Conservation (phyloP, 2,113 vertebrate genomes). For the Podarcis cretensis region DNA sequence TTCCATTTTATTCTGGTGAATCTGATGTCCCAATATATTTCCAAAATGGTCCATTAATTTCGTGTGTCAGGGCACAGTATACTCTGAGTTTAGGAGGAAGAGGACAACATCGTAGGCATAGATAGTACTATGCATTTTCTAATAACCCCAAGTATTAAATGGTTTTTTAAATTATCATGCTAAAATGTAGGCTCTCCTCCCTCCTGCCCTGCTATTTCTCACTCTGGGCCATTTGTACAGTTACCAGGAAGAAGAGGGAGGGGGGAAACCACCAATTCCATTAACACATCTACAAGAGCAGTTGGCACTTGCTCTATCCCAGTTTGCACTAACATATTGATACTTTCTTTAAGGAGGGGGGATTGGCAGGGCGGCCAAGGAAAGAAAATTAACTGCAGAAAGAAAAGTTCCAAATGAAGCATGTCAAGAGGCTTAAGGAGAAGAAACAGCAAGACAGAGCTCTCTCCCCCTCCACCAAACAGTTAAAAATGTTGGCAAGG, state of each 20-base stretch:
- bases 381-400: neutral
- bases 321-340: slow-evolving; percentile 81
- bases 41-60: neutral
- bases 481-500: slow-evolving; percentile 66
- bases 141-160: slow-evolving; percentile 28
- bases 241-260: slow-evolving; percentile 67
- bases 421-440: neutral
- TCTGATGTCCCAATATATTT: neutral
- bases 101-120: neutral
- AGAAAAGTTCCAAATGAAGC: slow-evolving; percentile 38
- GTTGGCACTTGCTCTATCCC: slow-evolving; percentile 73
- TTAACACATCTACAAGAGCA: slow-evolving; percentile 77
- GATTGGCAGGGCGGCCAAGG: neutral
- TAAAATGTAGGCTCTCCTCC: neutral
- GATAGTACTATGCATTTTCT: slow-evolving; percentile 34
- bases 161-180: neutral
- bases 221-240: slow-evolving; percentile 76
- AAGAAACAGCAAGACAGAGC: slow-evolving; percentile 47
- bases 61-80: neutral
- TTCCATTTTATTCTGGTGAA: neutral
- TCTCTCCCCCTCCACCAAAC: slow-evolving; percentile 61
- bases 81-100: neutral
- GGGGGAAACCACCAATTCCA: slow-evolving; percentile 32
- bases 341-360: slow-evolving; percentile 63
- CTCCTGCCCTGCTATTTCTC: slow-evolving; percentile 71